Conservation (phyloP, 2,797 vertebrate species). For the Alfaro cultratus region DNA sequence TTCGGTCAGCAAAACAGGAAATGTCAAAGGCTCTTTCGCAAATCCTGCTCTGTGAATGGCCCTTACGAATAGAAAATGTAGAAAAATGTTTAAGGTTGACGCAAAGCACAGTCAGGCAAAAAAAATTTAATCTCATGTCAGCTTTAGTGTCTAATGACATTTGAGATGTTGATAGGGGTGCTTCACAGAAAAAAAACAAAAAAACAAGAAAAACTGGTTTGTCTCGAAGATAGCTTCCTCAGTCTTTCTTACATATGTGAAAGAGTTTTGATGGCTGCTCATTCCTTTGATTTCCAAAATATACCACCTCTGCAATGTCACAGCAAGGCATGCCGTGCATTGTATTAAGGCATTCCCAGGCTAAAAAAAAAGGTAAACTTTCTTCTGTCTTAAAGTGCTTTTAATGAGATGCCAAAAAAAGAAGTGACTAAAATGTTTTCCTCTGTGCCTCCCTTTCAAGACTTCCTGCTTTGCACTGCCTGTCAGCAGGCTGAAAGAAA, state of each 20-base stretch:
- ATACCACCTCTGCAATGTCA: slow-evolving; percentile 31
- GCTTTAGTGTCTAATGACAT: slow-evolving; percentile 61
- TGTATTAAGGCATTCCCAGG: background rate
- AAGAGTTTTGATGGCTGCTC: slow-evolving; percentile 25
- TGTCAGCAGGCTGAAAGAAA: background rate
- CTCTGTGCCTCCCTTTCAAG: background rate
- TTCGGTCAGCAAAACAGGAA: slow-evolving; percentile 48
- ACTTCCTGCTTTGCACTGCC: background rate
- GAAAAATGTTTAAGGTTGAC: slow-evolving; percentile 35
- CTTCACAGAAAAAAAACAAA: slow-evolving; percentile 5
- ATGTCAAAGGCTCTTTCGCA: slow-evolving; percentile 26
- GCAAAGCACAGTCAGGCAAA: slow-evolving; percentile 22
- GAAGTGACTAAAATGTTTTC: background rate
- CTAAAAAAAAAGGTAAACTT: background rate
- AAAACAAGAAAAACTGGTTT: slow-evolving; percentile 19
- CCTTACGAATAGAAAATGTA: slow-evolving; percentile 25
- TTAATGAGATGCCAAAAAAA: background rate
- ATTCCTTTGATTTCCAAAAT: slow-evolving; percentile 49
- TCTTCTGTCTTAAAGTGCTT: background rate
- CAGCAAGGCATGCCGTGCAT: slow-evolving; percentile 7
- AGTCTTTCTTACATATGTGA: slow-evolving; percentile 26
- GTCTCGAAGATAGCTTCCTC: slow-evolving; percentile 23
- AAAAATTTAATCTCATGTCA: slow-evolving; percentile 52
- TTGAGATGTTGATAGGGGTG: slow-evolving; percentile 48
- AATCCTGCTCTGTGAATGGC: slow-evolving; percentile 27